Evolutionary conservation across 2,888 invertebrate species (phyloP), one percentile per base, ranked within the genome.

Genomic region (Lycocerus yunnanus): DNA sequence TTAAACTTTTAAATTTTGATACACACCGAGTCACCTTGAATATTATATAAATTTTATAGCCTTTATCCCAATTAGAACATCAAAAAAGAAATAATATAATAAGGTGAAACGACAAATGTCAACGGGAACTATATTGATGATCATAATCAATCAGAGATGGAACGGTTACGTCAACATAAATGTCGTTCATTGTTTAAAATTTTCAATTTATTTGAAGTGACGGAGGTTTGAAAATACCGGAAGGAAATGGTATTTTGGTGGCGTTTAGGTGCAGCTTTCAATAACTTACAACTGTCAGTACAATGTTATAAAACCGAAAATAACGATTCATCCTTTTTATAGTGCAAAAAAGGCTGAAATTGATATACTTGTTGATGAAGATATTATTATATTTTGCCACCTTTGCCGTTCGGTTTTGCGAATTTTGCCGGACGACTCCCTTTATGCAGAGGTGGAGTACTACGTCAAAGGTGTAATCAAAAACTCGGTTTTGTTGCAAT

Each of bases 171-270:
- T 63, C 61, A 63, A 63, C 61, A 63, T 18, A 63, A 18, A 18
- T 63, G 61, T 63, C 61, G 20, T 20, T 20, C 61, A 63, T 63
- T 63, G 61, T 63, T n/a, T 16, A 63, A 61, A 63, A 63, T 16
- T n/a, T 16, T 18, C 18, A 18, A 63, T 14, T 72, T 72, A 72
- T 69, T 72, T 75, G 24, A 72, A 72, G 72, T 72, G 72, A 72
- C 72, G 72, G 72, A 66, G 66, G 75, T 72, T 63, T 75, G 72
- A 75, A 75, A 72, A 67, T 75, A 75, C 75, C 75, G 75, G 75
- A 75, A 75, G 75, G 75, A 75, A 75, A 72, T 66, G 61, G 69
- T 69, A 27, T 69, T 58, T 75, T 68, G 60, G 58, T 66, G 59
- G 10, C 66, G 58, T 66, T 71, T 69, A 71, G 74, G 74, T 72